phyloP scores from a whole-genome alignment of 1,140 invertebrate species.

The Heliconius hewitsoni region DNA sequence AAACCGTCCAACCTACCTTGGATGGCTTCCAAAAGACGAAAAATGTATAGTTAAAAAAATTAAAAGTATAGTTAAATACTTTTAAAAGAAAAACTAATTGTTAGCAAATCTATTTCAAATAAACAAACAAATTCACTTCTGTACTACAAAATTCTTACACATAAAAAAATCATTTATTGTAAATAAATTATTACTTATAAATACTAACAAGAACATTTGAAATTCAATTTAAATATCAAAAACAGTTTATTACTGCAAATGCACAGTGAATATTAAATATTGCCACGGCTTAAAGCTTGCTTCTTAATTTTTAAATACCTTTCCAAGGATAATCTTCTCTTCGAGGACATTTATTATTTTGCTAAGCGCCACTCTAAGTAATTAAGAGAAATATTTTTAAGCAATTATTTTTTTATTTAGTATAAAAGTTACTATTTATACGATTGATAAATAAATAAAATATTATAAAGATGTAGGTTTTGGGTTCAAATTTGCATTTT shows the following conservation, averaged over 20 bases:
- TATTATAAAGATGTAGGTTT: not conserved
- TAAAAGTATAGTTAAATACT: too few species aligned
- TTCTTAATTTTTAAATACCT: constrained; percentile 15
- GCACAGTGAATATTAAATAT: constrained; percentile 10
- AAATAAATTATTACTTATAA: too few species aligned
- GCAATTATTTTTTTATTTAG: not conserved
- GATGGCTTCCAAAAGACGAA: too few species aligned
- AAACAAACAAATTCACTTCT: too few species aligned
- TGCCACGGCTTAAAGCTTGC: not conserved
- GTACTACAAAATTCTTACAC: too few species aligned
- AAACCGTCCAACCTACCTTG: too few species aligned
- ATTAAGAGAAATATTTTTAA: constrained; percentile 11
- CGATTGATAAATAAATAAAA: not conserved
- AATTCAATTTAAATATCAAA: not conserved
- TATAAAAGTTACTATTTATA: not conserved
- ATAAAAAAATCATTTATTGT: not conserved
- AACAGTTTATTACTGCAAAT: constrained; percentile 7
- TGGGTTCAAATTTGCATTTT: too few species aligned
- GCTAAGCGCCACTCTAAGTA: constrained; percentile 10
- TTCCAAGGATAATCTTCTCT: constrained; percentile 12
- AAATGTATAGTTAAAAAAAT: too few species aligned
- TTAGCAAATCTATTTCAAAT: too few species aligned
- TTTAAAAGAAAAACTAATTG: too few species aligned
- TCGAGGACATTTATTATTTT: constrained; percentile 12
- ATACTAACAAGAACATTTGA: not conserved